phyloP scores from a whole-genome alignment of 2,113 vertebrate species.

The Lates calcarifer region DNA sequence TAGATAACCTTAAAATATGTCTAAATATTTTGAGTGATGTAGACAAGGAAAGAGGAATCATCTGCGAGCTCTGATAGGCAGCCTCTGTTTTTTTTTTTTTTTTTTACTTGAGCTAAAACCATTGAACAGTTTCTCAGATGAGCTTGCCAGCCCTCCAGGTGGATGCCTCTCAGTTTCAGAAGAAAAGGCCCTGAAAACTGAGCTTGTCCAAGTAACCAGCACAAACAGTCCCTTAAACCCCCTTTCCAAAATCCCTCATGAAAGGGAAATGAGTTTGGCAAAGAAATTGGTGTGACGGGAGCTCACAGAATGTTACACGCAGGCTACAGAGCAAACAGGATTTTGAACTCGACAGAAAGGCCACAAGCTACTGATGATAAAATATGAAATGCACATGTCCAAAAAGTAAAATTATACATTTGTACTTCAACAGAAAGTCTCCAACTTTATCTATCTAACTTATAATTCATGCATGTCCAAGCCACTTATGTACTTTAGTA shows the following conservation, averaged over 20 bases:
- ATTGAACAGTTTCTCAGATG: conserved; percentile 54
- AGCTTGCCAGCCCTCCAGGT: conserved; percentile 67
- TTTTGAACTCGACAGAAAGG: conserved; percentile 64
- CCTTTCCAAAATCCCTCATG: conserved; percentile 74
- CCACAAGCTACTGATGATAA: conserved; percentile 52
- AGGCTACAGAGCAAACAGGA: conserved; percentile 74
- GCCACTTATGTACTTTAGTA: conserved; percentile 12
- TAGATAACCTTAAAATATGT: neutral
- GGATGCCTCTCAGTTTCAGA: conserved; percentile 69
- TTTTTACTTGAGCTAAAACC: conserved; percentile 36
- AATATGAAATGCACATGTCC: conserved; percentile 38
- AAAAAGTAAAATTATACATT: conserved; percentile 4
- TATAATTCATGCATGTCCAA: neutral
- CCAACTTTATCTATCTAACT: neutral
- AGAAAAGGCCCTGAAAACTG: conserved; percentile 65
- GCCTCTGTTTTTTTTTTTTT: too few relatives aligned
- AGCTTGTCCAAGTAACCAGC: conserved; percentile 72
- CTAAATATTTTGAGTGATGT: conserved; percentile 25
- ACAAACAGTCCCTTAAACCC: conserved; percentile 72
- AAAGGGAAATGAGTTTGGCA: conserved; percentile 79
- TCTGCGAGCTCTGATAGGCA: conserved; percentile 38
- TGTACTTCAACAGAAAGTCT: neutral
- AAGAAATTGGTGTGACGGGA: conserved; percentile 72
- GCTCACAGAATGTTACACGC: conserved; percentile 76
- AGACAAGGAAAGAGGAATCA: conserved; percentile 37